These are phyloP conservation scores for Pseudolaguvia tuberculata DNA, from an alignment of 2,113 vertebrate genomes.

Conservation along the genomic window DNA sequence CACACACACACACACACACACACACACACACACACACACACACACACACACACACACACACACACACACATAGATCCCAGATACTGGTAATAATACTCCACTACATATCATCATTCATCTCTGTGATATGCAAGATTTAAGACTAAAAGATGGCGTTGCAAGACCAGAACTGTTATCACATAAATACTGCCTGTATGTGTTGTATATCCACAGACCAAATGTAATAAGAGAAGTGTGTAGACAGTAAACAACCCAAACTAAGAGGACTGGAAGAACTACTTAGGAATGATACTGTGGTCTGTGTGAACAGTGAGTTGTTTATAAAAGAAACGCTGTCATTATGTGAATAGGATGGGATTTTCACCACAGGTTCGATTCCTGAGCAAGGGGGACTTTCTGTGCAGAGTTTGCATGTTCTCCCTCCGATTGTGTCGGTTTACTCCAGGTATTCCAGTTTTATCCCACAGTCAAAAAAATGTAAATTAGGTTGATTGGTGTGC, in stretches of 20 bases:
- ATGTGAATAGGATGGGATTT: background rate
- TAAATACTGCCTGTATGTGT: constrained; percentile 3
- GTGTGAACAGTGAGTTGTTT: background rate
- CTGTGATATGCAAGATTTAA: background rate
- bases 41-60: too few species aligned
- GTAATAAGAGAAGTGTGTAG: background rate
- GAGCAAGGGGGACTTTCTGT: too few species aligned
- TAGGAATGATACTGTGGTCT: background rate
- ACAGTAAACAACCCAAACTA: background rate
- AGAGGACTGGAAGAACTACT: background rate
- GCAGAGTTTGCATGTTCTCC: too few species aligned
- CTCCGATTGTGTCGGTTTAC: too few species aligned
- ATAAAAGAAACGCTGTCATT: background rate
- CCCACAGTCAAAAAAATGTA: too few species aligned
- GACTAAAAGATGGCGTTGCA: background rate
- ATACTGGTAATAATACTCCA: background rate
- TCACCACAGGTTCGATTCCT: too few species aligned
- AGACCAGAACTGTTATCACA: background rate
- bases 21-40: too few species aligned
- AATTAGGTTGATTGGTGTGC: too few species aligned
- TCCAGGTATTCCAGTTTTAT: too few species aligned
- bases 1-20: too few species aligned
- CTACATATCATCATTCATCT: background rate
- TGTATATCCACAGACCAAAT: background rate
- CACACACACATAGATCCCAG: background rate